Evolutionary conservation across 92 coral and sea anemone genomes (phyloP).

Genomic region (Paragorgia papillata): DNA sequence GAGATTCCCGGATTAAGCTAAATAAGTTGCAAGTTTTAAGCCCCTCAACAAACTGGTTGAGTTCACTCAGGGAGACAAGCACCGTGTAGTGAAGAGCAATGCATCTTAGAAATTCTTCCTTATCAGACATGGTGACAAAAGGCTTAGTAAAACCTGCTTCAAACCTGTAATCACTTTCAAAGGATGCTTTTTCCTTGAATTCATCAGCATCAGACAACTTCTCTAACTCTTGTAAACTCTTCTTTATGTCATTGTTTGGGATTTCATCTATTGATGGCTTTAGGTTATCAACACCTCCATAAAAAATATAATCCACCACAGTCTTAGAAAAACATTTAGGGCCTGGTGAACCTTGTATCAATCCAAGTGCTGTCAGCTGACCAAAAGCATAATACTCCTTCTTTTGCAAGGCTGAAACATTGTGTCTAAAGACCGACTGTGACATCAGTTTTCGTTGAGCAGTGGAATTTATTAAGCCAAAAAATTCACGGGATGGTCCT

Average conservation of each 20-base stretch:
- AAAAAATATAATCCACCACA: conserved; percentile 27
- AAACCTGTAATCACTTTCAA: conserved; percentile 9
- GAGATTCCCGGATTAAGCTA: not conserved
- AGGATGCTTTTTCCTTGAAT: conserved; percentile 29
- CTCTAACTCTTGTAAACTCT: conserved; percentile 8
- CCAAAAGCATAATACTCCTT: conserved; percentile 19
- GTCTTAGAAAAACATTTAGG: conserved; percentile 5
- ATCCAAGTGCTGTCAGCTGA: conserved; percentile 2
- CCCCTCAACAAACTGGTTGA: conserved; percentile 13
- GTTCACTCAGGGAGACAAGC: conserved; percentile 8
- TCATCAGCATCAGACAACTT: conserved; percentile 3
- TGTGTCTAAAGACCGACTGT: not conserved
- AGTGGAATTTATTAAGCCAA: conserved; percentile 43
- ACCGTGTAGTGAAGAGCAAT: conserved; percentile 10
- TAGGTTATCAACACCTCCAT: conserved; percentile 3
- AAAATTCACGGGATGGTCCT: conserved; percentile 61
- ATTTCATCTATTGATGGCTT: conserved; percentile 3
- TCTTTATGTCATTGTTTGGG: conserved; percentile 3
- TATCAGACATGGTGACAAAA: conserved; percentile 6
- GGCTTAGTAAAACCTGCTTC: conserved; percentile 34
- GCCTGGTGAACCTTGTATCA: conserved; percentile 24
- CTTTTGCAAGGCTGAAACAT: conserved; percentile 22
- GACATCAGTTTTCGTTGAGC: too few species aligned
- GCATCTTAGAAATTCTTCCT: conserved; percentile 8
- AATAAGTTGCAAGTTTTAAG: not conserved